Percentiles rank a stretch among this genome's conserved stretches.
Evolutionary conservation across 2,113 vertebrate species (phyloP).

Genomic region (Antechinus flavipes): DNA sequence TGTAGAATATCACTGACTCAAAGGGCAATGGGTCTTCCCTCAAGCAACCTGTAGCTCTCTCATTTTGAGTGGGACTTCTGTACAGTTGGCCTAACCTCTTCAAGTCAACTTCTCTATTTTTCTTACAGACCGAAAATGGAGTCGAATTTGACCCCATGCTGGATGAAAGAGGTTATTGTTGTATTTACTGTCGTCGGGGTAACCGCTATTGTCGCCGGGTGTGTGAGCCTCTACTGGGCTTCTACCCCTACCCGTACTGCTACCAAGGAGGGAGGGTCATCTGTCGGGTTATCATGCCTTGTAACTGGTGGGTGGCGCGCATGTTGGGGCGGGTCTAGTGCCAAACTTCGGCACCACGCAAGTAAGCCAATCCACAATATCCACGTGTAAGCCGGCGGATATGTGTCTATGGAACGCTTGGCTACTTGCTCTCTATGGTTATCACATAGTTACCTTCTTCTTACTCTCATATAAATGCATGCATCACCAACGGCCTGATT

Average conservation of each 20-base stretch:
- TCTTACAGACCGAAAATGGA: conserved; percentile 90
- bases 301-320: conserved; percentile 98
- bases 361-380: conserved; percentile 65
- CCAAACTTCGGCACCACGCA: conserved; percentile 51
- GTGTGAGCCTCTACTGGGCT: conserved; percentile 93
- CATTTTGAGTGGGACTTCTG: conserved; percentile 15
- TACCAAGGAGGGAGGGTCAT: conserved; percentile 96
- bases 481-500: conserved; percentile 57
- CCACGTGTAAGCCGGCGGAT: conserved; percentile 75
- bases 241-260: conserved; percentile 95
- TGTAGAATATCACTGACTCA: neutral
- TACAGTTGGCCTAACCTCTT: conserved; percentile 10
- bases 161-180: conserved; percentile 94
- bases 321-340: conserved; percentile 94
- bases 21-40: neutral
- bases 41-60: neutral
- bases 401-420: conserved; percentile 66
- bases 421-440: conserved; percentile 61
- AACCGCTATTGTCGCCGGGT: conserved; percentile 93
- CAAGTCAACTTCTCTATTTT: conserved; percentile 65
- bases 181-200: conserved; percentile 93
- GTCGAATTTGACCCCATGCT: conserved; percentile 93
- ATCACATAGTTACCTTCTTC: conserved; percentile 66
- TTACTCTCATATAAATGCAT: conserved; percentile 21
- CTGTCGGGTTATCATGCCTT: conserved; percentile 97